Conservation (phyloP, 2,113 vertebrate species). For the Spizaetus ornatus region DNA sequence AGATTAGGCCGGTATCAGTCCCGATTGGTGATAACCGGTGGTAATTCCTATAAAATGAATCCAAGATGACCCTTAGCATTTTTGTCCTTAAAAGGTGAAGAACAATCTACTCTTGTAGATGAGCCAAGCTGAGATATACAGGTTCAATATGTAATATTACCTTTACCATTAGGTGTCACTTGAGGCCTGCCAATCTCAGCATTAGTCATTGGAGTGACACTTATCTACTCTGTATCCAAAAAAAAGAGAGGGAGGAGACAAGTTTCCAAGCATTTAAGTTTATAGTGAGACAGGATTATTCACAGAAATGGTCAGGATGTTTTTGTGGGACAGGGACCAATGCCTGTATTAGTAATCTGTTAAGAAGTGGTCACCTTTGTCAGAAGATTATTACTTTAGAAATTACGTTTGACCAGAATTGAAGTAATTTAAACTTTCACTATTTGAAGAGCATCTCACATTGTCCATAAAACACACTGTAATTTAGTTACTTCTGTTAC, state of each 20-base stretch:
- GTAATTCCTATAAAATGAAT: background rate
- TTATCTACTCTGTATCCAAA: background rate
- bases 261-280: background rate
- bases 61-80: background rate
- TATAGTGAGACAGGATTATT: background rate
- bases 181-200: background rate
- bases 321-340: background rate
- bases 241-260: background rate
- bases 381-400: background rate
- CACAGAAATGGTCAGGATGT: background rate
- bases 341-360: background rate
- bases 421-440: background rate
- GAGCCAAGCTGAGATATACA: background rate
- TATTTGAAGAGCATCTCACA: background rate
- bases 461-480: background rate
- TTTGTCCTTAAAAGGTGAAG: background rate
- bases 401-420: background rate
- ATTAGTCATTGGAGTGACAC: background rate
- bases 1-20: no score
- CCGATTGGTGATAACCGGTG: rapidly evolving
- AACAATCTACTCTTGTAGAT: rapidly evolving
- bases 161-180: background rate
- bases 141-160: background rate
- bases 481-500: background rate
- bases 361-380: background rate